Base-by-base conservation (phyloP, 2,888 invertebrate genomes). In the Ligdia adustata region DNA sequence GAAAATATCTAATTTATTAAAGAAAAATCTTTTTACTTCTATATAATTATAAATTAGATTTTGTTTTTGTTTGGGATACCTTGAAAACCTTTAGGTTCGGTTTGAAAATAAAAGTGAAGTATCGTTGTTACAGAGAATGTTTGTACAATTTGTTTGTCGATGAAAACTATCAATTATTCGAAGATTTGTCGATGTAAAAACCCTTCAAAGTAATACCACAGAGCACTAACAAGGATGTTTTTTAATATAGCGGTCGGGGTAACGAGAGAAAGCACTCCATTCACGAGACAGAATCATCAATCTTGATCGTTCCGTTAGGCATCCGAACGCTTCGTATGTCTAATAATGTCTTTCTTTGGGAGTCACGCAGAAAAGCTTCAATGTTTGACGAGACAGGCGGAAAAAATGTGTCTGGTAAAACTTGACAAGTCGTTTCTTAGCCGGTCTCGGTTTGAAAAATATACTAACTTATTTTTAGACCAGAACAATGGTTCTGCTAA, bases 291-390 rank as follows among this genome's bases (percentile, higher is more conserved):
- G 34, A 47, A 53, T 55, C 62, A 73, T 73, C 65, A 69, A 70
- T 72, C 72, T 66, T 62, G 65, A 72, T 72, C 66, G 55, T 9
- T 20, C 18, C 29, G 34, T 28, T 32, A 48, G 46, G 50, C 55
- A 46, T 48, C 45, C 40, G 38, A 47, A 35, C 44, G 46, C 42
- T 48, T 48, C 52, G 44, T 33, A 48, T 41, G 59, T 53, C 53
- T 52, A 57, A 52, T 54, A 56, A 55, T 50, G 52, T 52, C 55
- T 47, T 41, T 46, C 52, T 52, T 52, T 42, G 48, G 40, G 48
- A 50, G 32, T 48, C 48, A 49, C 55, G 51, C 49, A 53, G 53
- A 46, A 58, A 52, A 46, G 26, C 22, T 35, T 13, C 48, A 26
- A 41, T 48, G 32, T 42, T 48, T 42, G 48, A 33, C 46, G 35